Base-by-base conservation (phyloP, 2,113 vertebrate genomes). In the Myxocyprinus asiaticus region DNA sequence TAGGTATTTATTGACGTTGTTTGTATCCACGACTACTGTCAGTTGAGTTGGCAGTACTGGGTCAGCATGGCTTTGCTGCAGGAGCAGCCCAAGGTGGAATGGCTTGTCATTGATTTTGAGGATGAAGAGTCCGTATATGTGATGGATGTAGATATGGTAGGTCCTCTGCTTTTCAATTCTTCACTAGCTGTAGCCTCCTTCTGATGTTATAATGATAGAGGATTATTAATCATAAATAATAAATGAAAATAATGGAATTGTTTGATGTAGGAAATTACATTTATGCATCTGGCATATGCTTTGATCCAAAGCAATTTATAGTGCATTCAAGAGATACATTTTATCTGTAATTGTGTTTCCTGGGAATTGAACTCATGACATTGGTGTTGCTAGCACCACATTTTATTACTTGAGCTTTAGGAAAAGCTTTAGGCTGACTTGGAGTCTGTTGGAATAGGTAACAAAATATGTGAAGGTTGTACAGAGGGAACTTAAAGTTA, bases 101-200 rank as follows among this genome's bases (percentile, higher is more conserved):
- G 70, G 77, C 88, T 89, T 73, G 80, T 89, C 6, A 6, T 93
- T 0, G 89, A 92, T 82, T 93, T 93, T 87, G 92, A 93, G 47
- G 90, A 94, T 11, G 90, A 91, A 68, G 88, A 89, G 11, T 74
- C 64, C 11, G 15, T 92, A 79, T 93, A 89, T 90, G 91, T 92
- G 81, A 83, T 89, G 87, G 89, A 92, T 75, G 79, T 92, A 88
- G 90, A 94, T 78, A 80, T 93, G 93, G 92, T 94, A 84, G 68
- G 87, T 91, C 7, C 12, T n/a, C 12, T 6, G 1, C 12, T 6
- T 33, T 56, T n/a, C 55, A 59, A 67, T 67, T 7, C 9, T 53
- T 62, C 10, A 12, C 22, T 33, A 33, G 22, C 22, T 33, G 22
- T 33, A 33, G 22, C 22, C 22, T 33, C 22, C 22, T 33, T 33